These are phyloP conservation scores for Metridium senile DNA, from an alignment of 92 coral and sea anemone species.

Conservation along the genomic window DNA sequence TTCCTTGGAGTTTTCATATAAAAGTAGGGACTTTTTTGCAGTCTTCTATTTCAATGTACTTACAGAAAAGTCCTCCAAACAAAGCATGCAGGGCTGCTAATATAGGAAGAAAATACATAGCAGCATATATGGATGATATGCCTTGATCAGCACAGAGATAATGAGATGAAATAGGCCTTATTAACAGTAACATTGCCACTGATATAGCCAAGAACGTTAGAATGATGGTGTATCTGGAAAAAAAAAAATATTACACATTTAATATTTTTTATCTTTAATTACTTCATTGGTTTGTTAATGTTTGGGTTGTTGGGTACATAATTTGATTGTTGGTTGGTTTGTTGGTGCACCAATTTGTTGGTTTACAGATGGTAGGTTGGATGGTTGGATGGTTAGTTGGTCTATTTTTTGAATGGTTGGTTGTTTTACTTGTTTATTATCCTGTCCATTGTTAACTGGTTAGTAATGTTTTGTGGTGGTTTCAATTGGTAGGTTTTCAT, in stretches of 20 bases:
- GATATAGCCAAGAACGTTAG: slow-evolving; percentile 83
- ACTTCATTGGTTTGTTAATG: background rate
- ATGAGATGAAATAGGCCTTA: slow-evolving; percentile 75
- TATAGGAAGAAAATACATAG: slow-evolving; percentile 86
- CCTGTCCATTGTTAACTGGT: too few relatives aligned
- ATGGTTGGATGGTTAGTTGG: background rate
- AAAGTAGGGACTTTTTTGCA: too few relatives aligned
- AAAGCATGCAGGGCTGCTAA: slow-evolving; percentile 78
- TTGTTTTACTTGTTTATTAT: too few relatives aligned
- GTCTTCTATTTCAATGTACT: slow-evolving; percentile 45
- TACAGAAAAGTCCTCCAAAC: slow-evolving; percentile 91
- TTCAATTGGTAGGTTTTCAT: too few relatives aligned
- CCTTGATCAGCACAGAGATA: slow-evolving; percentile 82
- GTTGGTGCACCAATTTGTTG: too few relatives aligned
- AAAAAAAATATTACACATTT: background rate
- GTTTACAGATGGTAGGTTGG: background rate
- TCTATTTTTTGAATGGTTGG: too few relatives aligned
- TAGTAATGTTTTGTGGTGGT: too few relatives aligned
- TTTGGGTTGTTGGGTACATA: too few relatives aligned
- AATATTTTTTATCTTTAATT: too few relatives aligned
- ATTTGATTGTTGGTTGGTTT: too few relatives aligned
- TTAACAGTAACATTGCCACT: slow-evolving; percentile 64
- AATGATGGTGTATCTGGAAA: slow-evolving; percentile 84
- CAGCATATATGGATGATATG: slow-evolving; percentile 78
- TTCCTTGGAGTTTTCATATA: too few relatives aligned